Conservation (phyloP, 2,888 invertebrate genomes). For the Apamea monoglypha region DNA sequence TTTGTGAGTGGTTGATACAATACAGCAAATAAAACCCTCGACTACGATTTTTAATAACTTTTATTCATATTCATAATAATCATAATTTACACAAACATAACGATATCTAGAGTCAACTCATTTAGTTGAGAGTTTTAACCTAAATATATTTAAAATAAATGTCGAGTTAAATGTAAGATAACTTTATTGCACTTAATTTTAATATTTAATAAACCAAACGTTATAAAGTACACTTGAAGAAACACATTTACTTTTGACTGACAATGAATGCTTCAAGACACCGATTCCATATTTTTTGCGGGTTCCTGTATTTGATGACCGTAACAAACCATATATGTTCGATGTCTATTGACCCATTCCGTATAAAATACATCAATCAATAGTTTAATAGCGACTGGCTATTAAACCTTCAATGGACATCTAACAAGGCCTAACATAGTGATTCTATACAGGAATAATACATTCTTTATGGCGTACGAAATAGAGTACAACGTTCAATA, state of each 20-base stretch:
- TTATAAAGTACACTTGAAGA: conserved; percentile 47
- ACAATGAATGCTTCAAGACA: conserved; percentile 24
- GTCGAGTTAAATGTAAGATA: conserved; percentile 64
- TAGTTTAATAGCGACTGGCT: neutral
- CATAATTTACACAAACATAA: conserved; percentile 90
- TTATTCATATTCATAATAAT: conserved; percentile 85
- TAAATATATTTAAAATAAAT: conserved; percentile 67
- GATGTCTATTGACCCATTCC: conserved; percentile 4
- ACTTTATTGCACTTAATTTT: conserved; percentile 67
- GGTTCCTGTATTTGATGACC: neutral
- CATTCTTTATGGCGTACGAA: neutral
- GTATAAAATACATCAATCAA: conserved; percentile 17
- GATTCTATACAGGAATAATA: conserved; percentile 25
- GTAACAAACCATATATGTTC: neutral
- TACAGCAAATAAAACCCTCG: conserved; percentile 45
- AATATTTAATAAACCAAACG: conserved; percentile 53
- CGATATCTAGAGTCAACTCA: conserved; percentile 84
- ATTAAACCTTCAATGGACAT: conserved; percentile 1
- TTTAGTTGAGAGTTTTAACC: conserved; percentile 70
- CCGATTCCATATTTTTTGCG: conserved; percentile 2
- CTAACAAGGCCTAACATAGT: neutral
- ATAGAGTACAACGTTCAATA: conserved; percentile 21
- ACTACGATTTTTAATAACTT: conserved; percentile 86
- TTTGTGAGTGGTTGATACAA: neutral
- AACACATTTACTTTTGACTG: conserved; percentile 36